phyloP scores from a whole-genome alignment of 1,140 invertebrate species.

The Brachionus rubens region DNA sequence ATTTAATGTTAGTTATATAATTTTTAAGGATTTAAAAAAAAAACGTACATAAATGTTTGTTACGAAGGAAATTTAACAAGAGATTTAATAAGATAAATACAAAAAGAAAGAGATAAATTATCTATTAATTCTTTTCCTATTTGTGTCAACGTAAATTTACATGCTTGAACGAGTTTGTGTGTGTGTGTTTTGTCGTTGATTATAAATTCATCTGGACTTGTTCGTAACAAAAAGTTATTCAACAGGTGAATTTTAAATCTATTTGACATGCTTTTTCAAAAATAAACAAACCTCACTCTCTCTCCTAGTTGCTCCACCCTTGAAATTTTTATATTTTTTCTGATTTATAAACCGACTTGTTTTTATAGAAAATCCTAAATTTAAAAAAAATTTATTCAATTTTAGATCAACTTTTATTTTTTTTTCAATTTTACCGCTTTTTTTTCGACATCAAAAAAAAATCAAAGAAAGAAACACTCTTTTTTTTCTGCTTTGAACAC shows the following conservation, averaged over 20 bases:
- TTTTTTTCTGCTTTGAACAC: too few relatives aligned
- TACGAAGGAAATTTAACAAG: conserved; percentile 19
- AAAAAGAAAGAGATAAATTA: not conserved
- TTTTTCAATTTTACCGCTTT: too few relatives aligned
- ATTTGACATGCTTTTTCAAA: not conserved
- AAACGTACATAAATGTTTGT: not conserved
- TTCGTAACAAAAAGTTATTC: not conserved
- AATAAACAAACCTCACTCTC: too few relatives aligned
- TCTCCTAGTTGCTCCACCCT: too few relatives aligned
- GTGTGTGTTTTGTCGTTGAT: too few relatives aligned
- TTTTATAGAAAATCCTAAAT: too few relatives aligned
- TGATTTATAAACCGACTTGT: too few relatives aligned
- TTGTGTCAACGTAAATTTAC: not conserved
- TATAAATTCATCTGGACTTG: conserved; percentile 14
- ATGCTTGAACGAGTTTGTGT: conserved; percentile 2
- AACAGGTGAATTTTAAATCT: not conserved
- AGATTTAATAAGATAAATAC: conserved; percentile 13
- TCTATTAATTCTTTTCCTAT: conserved; percentile 3
- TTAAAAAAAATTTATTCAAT: too few relatives aligned
- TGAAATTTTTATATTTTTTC: too few relatives aligned
- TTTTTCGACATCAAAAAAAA: not conserved
- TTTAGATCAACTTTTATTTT: too few relatives aligned
- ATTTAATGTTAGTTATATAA: conserved; percentile 29
- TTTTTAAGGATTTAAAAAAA: conserved; percentile 11
- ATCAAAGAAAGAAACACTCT: not conserved